Evolutionary conservation across 2,113 vertebrate species (phyloP).

Genomic region (Tympanuchus pallidicinctus): DNA sequence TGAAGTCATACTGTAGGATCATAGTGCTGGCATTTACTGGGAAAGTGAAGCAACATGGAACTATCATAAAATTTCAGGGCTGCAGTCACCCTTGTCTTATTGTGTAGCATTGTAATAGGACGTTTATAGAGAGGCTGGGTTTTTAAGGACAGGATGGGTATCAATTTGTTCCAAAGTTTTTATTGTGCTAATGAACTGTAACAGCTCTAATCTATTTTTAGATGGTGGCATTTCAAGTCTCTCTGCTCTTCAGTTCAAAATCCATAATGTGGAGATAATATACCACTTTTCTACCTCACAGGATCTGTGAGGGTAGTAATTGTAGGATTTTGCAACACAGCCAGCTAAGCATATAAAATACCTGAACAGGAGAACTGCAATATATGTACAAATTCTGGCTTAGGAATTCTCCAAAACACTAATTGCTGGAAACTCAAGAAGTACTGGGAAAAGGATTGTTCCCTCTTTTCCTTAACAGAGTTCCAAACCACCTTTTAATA

Average conservation of each 20-base stretch:
- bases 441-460: neutral
- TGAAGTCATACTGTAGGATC: neutral
- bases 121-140: constrained; percentile 49
- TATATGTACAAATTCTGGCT: neutral
- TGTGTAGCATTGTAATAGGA: neutral
- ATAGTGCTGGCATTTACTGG: neutral
- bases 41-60: neutral
- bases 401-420: neutral
- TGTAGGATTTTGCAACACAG: neutral
- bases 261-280: constrained; percentile 48
- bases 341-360: neutral
- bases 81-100: constrained; percentile 20
- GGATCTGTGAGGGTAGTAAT: neutral
- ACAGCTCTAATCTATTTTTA: constrained; percentile 67
- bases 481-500: neutral
- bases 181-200: constrained; percentile 65
- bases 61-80: constrained; percentile 37
- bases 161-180: constrained; percentile 65
- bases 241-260: constrained; percentile 35
- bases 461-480: neutral
- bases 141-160: constrained; percentile 58
- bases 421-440: neutral
- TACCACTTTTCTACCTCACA: constrained; percentile 17
- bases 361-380: neutral
- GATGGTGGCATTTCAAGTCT: constrained; percentile 61